Conservation (phyloP, 2,113 vertebrate species). For the Hemicordylus capensis region DNA sequence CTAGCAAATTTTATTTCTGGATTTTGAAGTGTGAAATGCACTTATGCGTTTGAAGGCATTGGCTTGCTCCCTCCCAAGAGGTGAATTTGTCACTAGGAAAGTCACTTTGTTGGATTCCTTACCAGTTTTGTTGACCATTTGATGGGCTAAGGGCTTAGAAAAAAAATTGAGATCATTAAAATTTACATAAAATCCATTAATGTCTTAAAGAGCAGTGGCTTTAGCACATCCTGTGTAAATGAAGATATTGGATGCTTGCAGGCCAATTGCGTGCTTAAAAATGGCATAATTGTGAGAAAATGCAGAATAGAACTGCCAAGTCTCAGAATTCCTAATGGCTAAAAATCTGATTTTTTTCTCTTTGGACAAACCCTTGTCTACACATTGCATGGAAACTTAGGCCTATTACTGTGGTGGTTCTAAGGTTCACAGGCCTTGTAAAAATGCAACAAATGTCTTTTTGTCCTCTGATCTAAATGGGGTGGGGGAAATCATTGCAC, state of each 20-base stretch:
- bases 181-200: rapidly evolving
- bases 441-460: background rate
- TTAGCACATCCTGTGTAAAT: rapidly evolving
- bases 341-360: background rate
- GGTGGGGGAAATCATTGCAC: background rate
- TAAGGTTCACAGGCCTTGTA: background rate
- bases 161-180: background rate
- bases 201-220: rapidly evolving
- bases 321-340: background rate
- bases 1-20: background rate
- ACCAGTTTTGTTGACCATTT: background rate
- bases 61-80: background rate
- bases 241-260: background rate
- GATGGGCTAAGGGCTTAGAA: background rate
- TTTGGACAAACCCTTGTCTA: background rate
- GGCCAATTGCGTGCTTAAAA: slow-evolving; percentile 31
- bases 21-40: too few relatives aligned
- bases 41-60: too few relatives aligned
- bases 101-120: background rate
- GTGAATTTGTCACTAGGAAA: background rate
- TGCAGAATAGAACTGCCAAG: slow-evolving; percentile 36
- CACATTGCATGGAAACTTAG: background rate
- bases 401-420: background rate
- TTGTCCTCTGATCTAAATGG: background rate
- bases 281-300: slow-evolving; percentile 43